Base-by-base conservation (phyloP, 2,888 invertebrate species). In the Pyralis farinalis region DNA sequence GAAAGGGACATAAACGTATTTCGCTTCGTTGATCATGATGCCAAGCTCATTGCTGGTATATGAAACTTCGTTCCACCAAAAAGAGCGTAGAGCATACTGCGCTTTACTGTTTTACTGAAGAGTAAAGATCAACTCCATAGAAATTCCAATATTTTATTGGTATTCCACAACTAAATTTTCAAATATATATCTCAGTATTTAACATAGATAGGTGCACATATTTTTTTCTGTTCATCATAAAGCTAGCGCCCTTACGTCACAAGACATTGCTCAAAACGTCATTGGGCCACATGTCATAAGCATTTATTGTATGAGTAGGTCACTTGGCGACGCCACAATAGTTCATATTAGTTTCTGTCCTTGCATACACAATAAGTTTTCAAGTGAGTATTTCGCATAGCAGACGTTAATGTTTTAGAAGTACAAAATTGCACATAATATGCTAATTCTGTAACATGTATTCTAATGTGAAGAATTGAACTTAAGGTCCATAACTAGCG, bases 201-300 rank as follows among this genome's bases (percentile, higher is more conserved):
- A 16, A 4, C 16, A 2, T 4, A 16, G 16, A 4, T 16, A 16
- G 16, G 2, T 4, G 16, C 4, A 4, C 3, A 3, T 16, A 3
- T 16, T 16, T 16, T 16, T 16, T 16, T 16, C 16, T 16, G 16
- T 16, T 11, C n/a, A 9, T 10, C 10, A 7, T 30, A 30, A 30
- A 11, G 25, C 5, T 6, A 20, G 10, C 35, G 22, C 22, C 35
- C 27, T 70, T 64, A 65, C 63, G 59, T 67, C 61, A 73, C 55
- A 46, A 42, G 34, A 41, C 51, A 62, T 72, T 72, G 61, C 67
- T 60, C 52, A 70, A 70, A 66, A 58, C 63, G 61, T 66, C 68
- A 66, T 62, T 71, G 59, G 63, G 63, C 58, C 56, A 62, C 49
- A 53, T 63, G 63, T 59, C 66, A 65, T 58, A 61, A 58, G 55